Percentiles rank a stretch among this genome's conserved stretches.
Conservation (phyloP, 2,888 invertebrate genomes). For the Ennomos erosarius region DNA sequence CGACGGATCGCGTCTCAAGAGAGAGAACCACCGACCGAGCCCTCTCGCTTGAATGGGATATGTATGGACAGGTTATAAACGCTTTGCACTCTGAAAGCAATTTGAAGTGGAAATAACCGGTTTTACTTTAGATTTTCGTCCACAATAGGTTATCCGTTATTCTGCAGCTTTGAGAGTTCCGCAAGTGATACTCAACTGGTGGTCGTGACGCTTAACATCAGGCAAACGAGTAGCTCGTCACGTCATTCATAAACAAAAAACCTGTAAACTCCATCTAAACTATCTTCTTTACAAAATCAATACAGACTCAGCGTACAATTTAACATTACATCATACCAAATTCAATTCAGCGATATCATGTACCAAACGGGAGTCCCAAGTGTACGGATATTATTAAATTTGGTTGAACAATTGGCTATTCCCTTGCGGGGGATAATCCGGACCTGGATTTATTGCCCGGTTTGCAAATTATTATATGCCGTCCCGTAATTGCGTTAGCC, state of each 20-base stretch:
- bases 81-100: not conserved
- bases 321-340: not conserved
- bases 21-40: slow-evolving; percentile 27
- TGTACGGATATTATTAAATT: slow-evolving; percentile 29
- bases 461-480: slow-evolving; percentile 16
- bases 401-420: slow-evolving; percentile 28
- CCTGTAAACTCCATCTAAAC: too few species aligned
- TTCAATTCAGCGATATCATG: slow-evolving; percentile 21
- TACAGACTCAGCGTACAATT: too few species aligned
- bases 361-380: slow-evolving; percentile 14
- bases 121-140: too few species aligned
- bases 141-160: too few species aligned
- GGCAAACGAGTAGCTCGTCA: too few species aligned
- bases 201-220: too few species aligned
- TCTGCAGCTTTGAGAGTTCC: too few species aligned
- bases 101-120: not conserved
- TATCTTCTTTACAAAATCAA: too few species aligned
- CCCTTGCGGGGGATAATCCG: slow-evolving; percentile 21
- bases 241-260: too few species aligned
- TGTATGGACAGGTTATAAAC: slow-evolving; percentile 5
- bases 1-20: slow-evolving; percentile 33
- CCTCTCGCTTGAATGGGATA: slow-evolving; percentile 21
- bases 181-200: too few species aligned
- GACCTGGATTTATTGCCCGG: slow-evolving; percentile 21
- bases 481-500: not conserved